A percentile compares a stretch with the other conserved stretches of the same genome.
These are phyloP conservation scores for Drosophila kokeensis DNA, from an alignment of 2,888 invertebrate species.

Conservation along the genomic window DNA sequence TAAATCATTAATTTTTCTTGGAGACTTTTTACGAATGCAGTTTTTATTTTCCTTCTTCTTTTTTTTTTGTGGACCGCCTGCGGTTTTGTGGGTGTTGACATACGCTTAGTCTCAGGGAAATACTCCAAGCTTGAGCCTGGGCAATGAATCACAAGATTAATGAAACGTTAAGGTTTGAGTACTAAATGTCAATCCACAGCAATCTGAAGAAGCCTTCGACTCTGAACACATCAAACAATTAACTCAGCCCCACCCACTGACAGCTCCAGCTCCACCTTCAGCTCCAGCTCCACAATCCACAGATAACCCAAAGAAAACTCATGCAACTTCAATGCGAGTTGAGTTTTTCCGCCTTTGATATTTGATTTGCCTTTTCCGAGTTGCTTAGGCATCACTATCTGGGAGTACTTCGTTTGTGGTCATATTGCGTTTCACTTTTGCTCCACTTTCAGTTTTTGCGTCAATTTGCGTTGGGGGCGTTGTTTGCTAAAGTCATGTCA, in stretches of 20 bases:
- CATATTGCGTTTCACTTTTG: constrained; percentile 84
- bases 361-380: constrained; percentile 76
- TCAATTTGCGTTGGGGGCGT: constrained; percentile 67
- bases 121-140: constrained; percentile 17
- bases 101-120: constrained; percentile 52
- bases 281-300: neutral
- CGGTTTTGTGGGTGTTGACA: constrained; percentile 82
- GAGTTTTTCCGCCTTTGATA: constrained; percentile 73
- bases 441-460: constrained; percentile 73
- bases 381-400: constrained; percentile 17
- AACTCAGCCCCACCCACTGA: constrained; percentile 37
- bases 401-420: constrained; percentile 62
- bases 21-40: constrained; percentile 45
- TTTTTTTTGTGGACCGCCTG: constrained; percentile 57
- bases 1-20: constrained; percentile 72
- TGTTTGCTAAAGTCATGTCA: constrained; percentile 57
- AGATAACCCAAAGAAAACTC: constrained; percentile 16
- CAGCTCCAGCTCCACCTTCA: constrained; percentile 1
- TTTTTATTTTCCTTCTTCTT: neutral
- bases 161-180: constrained; percentile 53
- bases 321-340: constrained; percentile 35
- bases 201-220: constrained; percentile 60
- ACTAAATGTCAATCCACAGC: constrained; percentile 66
- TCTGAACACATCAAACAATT: constrained; percentile 59
- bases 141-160: constrained; percentile 72